These are phyloP conservation scores for Papilio gigon DNA, from an alignment of 2,888 invertebrate species.

Conservation along the genomic window DNA sequence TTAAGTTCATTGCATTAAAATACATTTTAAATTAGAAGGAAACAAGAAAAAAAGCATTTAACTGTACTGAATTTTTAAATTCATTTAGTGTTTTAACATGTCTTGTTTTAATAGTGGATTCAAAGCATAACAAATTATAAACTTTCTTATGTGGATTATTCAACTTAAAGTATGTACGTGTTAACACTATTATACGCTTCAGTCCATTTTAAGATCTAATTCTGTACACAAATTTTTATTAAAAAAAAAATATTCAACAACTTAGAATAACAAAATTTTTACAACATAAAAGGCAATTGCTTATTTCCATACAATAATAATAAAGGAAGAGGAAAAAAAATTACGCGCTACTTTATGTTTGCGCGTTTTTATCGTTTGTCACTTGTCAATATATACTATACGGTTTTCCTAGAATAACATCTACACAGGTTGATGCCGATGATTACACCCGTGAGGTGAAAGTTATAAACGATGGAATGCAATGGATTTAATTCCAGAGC, in stretches of 20 bases:
- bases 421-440: background rate
- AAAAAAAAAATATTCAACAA: background rate
- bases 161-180: too few relatives aligned
- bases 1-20: background rate
- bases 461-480: conserved; percentile 27
- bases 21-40: background rate
- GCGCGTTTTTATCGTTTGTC: background rate
- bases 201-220: background rate
- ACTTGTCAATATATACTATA: conserved; percentile 8
- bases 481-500: conserved; percentile 14
- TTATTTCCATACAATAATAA: background rate
- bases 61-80: background rate
- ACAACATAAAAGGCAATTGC: background rate
- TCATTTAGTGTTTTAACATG: background rate
- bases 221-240: background rate
- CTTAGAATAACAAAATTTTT: background rate
- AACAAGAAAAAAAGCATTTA: background rate
- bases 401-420: conserved; percentile 17
- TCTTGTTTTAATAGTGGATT: too few relatives aligned
- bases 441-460: conserved; percentile 9
- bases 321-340: background rate
- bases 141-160: too few relatives aligned
- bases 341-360: background rate
- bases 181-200: background rate
- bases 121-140: too few relatives aligned